Percentiles rank a stretch among this genome's conserved stretches.
Evolutionary conservation across 1,140 invertebrate species (phyloP).

Genomic region (Temnothorax curvispinosus): DNA sequence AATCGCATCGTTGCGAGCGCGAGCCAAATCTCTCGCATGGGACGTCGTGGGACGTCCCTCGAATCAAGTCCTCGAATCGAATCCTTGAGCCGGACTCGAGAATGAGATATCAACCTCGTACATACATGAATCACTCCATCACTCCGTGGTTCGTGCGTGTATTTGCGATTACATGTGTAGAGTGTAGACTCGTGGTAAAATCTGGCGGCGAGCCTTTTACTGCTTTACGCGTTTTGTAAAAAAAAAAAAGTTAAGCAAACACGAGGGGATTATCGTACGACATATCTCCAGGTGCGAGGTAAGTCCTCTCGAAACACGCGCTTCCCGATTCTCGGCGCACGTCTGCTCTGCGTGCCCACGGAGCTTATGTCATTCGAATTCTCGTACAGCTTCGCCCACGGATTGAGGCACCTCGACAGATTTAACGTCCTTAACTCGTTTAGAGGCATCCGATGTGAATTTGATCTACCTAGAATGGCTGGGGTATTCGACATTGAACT

Average conservation of each 20-base stretch:
- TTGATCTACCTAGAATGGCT: slow-evolving; percentile 88
- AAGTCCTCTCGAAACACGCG: background rate
- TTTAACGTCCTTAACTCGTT: background rate
- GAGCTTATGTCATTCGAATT: slow-evolving; percentile 10
- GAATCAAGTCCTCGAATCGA: too few species aligned
- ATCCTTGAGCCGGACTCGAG: too few species aligned
- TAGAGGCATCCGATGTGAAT: slow-evolving; percentile 73
- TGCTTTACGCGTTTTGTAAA: background rate
- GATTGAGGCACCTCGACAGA: background rate
- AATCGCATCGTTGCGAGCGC: too few species aligned
- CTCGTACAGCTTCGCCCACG: background rate
- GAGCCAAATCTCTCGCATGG: too few species aligned
- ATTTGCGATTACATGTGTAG: slow-evolving; percentile 44
- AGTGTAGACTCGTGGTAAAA: background rate
- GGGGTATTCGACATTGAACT: slow-evolving; percentile 96
- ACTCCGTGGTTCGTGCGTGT: slow-evolving; percentile 3
- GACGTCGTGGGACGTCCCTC: too few species aligned
- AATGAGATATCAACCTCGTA: background rate
- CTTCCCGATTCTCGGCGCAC: background rate
- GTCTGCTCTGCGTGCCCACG: background rate
- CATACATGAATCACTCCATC: too few species aligned
- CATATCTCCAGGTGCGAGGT: background rate
- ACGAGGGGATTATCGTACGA: background rate
- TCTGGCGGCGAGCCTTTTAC: background rate
- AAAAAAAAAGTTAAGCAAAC: background rate